These are phyloP conservation scores for Gymnoscopelus braueri DNA, from an alignment of 2,797 vertebrate species.

Conservation along the genomic window DNA sequence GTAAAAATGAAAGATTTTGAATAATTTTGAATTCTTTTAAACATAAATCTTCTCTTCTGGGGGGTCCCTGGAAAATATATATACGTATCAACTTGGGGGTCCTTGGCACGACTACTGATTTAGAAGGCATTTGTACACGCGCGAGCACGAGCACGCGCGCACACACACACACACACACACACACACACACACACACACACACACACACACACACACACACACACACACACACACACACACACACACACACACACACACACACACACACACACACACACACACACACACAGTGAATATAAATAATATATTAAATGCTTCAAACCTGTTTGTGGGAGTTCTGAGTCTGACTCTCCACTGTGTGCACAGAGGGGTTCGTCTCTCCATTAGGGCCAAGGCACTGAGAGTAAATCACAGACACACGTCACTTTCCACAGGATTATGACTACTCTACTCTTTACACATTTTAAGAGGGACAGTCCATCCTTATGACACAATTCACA, in stretches of 20 bases:
- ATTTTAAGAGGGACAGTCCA: background rate
- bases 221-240: background rate
- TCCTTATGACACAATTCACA: no score
- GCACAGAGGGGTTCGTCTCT: rapidly evolving
- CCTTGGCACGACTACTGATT: no score
- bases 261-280: no score
- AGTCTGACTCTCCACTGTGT: background rate
- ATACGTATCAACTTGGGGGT: no score
- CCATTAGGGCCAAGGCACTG: slow-evolving; percentile 40
- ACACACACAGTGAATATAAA: background rate
- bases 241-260: no score
- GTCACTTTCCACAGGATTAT: slow-evolving; percentile 2
- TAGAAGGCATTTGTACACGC: background rate
- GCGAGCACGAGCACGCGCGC: no score
- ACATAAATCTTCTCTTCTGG: no score
- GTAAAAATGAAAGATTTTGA: no score
- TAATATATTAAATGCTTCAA: background rate
- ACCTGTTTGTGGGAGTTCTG: slow-evolving; percentile 3
- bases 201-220: slow-evolving; percentile 3
- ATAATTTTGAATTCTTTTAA: no score
- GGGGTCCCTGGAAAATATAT: no score
- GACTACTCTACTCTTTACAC: background rate
- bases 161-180: slow-evolving; percentile 5
- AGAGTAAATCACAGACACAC: slow-evolving; percentile 6
- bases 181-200: slow-evolving; percentile 7